Percentiles rank a stretch among this genome's conserved stretches.
Evolutionary conservation across 2,113 vertebrate species (phyloP).

Genomic region (Brachirus orientalis): DNA sequence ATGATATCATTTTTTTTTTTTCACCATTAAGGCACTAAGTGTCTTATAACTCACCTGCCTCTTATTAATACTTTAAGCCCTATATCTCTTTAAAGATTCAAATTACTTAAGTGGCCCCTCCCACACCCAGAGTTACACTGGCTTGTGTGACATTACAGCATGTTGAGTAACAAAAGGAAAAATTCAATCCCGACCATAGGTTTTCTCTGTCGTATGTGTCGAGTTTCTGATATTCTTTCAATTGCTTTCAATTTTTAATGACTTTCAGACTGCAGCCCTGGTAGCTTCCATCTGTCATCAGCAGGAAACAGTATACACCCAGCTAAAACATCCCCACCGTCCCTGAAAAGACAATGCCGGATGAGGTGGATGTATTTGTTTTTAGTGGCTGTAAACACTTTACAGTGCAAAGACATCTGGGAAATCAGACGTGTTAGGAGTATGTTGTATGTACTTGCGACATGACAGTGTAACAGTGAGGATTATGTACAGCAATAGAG

Average conservation of each 20-base stretch:
- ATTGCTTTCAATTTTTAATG: conserved; percentile 2
- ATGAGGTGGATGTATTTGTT: background rate
- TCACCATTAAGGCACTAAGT: background rate
- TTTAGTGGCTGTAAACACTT: too few species aligned
- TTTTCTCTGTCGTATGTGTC: background rate
- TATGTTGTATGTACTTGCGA: background rate
- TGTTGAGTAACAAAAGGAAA: background rate
- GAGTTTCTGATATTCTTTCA: background rate
- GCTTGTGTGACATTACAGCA: conserved; percentile 3
- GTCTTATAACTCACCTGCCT: background rate
- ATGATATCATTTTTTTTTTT: background rate
- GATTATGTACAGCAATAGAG: background rate
- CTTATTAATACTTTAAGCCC: conserved; percentile 4
- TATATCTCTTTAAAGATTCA: conserved; percentile 2
- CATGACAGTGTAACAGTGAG: background rate
- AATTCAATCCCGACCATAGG: too few species aligned
- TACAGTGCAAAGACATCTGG: background rate
- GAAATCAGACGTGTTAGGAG: background rate
- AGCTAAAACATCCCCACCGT: background rate
- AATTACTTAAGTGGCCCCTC: conserved; percentile 11
- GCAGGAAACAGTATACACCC: background rate
- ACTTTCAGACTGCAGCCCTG: conserved; percentile 3
- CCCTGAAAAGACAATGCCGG: background rate
- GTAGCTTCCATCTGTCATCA: conserved; percentile 17
- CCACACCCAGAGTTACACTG: conserved; percentile 2